A percentile compares a stretch with the other conserved stretches of the same genome.
Conservation (phyloP, 2,113 vertebrate species). For the Gasterosteus nipponicus region DNA sequence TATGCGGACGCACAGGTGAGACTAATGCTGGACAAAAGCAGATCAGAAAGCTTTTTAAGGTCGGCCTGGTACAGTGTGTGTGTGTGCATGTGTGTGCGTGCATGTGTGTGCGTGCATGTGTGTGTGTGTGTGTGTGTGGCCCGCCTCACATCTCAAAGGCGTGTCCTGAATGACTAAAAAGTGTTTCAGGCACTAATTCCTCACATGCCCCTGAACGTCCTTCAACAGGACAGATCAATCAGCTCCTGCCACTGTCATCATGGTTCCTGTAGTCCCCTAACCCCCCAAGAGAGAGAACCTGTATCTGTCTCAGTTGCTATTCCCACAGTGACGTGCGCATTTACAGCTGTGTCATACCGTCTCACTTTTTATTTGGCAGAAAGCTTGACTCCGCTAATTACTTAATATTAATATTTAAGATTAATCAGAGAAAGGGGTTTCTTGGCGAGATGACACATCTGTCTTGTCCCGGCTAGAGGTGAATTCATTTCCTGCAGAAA, state of each 20-base stretch:
- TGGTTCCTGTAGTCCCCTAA: constrained; percentile 32
- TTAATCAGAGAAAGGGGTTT: constrained; percentile 54
- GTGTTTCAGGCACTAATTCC: constrained; percentile 18
- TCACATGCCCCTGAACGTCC: constrained; percentile 55
- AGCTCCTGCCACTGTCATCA: constrained; percentile 33
- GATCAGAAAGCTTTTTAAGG: constrained; percentile 16
- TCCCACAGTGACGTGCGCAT: constrained; percentile 29
- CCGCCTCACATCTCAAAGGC: constrained; percentile 9
- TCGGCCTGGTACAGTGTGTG: not conserved
- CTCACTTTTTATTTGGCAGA: constrained; percentile 45
- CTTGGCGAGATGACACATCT: constrained; percentile 42
- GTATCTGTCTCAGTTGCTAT: constrained; percentile 17
- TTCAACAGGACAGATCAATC: constrained; percentile 51
- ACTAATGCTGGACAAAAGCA: constrained; percentile 22
- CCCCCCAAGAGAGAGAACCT: constrained; percentile 15
- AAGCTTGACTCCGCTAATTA: constrained; percentile 56
- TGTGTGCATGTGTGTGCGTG: not conserved
- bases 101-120: not conserved
- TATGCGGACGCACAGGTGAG: constrained; percentile 47
- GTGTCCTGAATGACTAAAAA: constrained; percentile 14
- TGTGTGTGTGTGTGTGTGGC: not conserved
- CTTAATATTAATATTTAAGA: constrained; percentile 53
- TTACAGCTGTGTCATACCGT: constrained; percentile 32
- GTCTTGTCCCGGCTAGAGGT: constrained; percentile 20
- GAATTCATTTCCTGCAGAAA: constrained; percentile 48